Evolutionary conservation across 2,888 invertebrate genomes (phyloP).

Genomic region (Heliconius charithonia): DNA sequence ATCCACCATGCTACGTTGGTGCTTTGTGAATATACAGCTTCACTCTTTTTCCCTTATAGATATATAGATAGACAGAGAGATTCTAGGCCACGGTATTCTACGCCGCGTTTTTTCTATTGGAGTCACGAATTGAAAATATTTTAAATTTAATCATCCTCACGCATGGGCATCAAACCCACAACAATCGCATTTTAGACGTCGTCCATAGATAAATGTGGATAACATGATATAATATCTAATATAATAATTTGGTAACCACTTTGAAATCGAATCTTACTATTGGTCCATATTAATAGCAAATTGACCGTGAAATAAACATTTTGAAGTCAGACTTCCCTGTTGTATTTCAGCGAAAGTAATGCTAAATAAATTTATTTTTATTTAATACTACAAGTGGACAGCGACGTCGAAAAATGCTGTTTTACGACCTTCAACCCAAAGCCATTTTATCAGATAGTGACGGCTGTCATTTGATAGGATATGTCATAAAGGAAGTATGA

Average conservation of each 20-base stretch:
- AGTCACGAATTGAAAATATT: neutral
- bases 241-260: neutral
- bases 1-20: too few species aligned
- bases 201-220: too few species aligned
- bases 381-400: too few species aligned
- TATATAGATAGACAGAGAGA: neutral
- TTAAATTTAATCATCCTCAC: neutral
- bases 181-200: neutral
- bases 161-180: neutral
- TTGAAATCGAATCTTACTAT: neutral
- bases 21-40: too few species aligned
- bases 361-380: too few species aligned
- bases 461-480: neutral
- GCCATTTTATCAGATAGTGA: conserved; percentile 29
- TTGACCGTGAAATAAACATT: conserved; percentile 17
- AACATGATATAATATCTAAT: neutral
- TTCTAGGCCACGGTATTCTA: neutral
- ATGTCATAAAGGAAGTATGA: neutral
- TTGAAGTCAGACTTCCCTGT: conserved; percentile 22
- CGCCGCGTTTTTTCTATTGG: neutral
- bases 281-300: conserved; percentile 4
- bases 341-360: conserved; percentile 9
- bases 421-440: conserved; percentile 34
- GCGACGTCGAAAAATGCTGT: neutral
- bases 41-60: too few species aligned